These are phyloP conservation scores for Drosophila sucinea DNA, from an alignment of 1,140 invertebrate genomes.

Conservation along the genomic window DNA sequence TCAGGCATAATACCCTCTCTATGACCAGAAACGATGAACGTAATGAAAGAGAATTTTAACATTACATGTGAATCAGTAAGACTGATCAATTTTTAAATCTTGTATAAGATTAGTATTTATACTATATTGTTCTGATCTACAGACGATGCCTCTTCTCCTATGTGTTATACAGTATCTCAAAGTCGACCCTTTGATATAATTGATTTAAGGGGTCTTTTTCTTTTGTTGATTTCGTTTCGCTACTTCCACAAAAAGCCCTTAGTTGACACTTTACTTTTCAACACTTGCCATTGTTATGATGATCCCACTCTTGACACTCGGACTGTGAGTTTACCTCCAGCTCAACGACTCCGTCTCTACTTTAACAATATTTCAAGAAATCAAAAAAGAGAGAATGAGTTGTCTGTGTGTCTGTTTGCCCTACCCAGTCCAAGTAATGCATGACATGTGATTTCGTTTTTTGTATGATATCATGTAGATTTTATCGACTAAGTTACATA, in stretches of 20 bases:
- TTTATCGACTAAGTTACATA: neutral
- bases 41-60: too few species aligned
- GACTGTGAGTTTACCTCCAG: constrained; percentile 35
- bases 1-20: neutral
- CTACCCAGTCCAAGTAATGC: neutral
- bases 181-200: neutral
- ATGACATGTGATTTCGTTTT: constrained; percentile 2
- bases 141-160: constrained; percentile 3
- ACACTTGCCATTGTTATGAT: constrained; percentile 47
- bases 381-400: neutral
- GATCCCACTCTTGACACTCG: constrained; percentile 42
- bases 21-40: neutral
- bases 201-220: neutral
- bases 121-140: too few species aligned
- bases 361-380: constrained; percentile 33
- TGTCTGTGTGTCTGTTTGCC: too few species aligned
- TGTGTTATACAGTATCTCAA: neutral
- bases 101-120: too few species aligned
- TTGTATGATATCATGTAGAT: constrained; percentile 4
- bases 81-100: neutral
- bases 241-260: constrained; percentile 52
- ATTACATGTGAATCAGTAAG: neutral
- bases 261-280: constrained; percentile 57
- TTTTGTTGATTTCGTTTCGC: constrained; percentile 16
- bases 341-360: constrained; percentile 2